Evolutionary conservation across 2,797 vertebrate species (phyloP), one percentile per base, ranked within the genome.

Genomic region (Hirundo rustica): DNA sequence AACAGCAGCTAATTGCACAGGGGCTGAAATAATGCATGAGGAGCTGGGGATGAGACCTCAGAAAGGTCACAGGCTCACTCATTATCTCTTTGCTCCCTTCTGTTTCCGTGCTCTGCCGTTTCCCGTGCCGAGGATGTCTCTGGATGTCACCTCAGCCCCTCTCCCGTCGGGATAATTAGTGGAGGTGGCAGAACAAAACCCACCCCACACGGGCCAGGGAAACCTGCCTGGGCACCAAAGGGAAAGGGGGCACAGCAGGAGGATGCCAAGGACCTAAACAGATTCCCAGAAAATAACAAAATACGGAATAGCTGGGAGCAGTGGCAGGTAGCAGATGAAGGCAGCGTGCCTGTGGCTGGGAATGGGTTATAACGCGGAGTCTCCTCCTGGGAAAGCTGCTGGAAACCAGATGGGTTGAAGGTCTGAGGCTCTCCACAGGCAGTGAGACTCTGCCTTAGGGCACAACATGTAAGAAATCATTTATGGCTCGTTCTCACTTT

Each of bases 61-160:
- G 70, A 90, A 93, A 93, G 88, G 94, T 84, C 95, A 77, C 8
- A 15, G 86, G 2, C 57, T 80, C 76, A 14, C 76, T 96, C 76
- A 47, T 95, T 93, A 91, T 93, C 71, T 32, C 44, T 48, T 51
- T 4, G 9, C 53, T 73, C 74, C 50, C 86, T 89, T 81, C 78
- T 85, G 57, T 86, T 82, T 57, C 88, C 22, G 1, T 55, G 70
- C 84, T 95, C 79, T 96, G 92, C 67, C 93, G 85, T 94, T 83
- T 90, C 73, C 71, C 70, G 79, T 30, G 57, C 42, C 3, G 4
- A 82, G 90, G 29, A 79, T 6, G 36, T 47, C 21, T 25, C 54
- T 23, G 95, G 91, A 42, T 82, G 84, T 23, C 73, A 90, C 3
- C 30, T 80, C 75, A 78, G 92, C 86, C 92, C 57, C 51, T 15